Conservation (phyloP, 2,888 invertebrate genomes). For the Fabriciana adippe region DNA sequence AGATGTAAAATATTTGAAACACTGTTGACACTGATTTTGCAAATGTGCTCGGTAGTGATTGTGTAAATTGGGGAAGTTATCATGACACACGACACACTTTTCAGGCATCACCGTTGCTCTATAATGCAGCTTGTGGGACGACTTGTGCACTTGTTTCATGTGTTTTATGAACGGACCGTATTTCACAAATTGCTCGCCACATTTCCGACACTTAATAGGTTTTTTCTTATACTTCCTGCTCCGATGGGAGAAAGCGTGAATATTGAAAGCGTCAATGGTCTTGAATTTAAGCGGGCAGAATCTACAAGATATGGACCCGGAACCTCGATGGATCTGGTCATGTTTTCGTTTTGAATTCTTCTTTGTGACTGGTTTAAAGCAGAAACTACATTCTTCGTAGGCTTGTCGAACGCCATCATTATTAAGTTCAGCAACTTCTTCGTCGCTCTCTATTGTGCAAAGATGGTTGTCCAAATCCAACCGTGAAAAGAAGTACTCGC, state of each 20-base stretch:
- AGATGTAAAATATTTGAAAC: constrained; percentile 73
- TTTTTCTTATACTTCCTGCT: constrained; percentile 72
- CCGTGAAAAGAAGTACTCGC: constrained; percentile 72
- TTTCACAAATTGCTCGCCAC: constrained; percentile 69
- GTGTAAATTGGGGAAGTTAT: constrained; percentile 82
- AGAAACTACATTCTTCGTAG: constrained; percentile 74
- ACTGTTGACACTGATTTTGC: constrained; percentile 78
- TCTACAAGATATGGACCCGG: constrained; percentile 75
- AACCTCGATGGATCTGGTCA: constrained; percentile 65
- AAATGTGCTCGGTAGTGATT: constrained; percentile 84
- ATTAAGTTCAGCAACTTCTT: constrained; percentile 52
- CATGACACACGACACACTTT: constrained; percentile 83
- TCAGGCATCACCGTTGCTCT: constrained; percentile 73
- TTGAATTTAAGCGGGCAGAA: constrained; percentile 76
- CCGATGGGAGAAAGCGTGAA: constrained; percentile 76
- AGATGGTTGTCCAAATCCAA: constrained; percentile 70
- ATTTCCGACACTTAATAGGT: constrained; percentile 72
- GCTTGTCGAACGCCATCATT: constrained; percentile 47
- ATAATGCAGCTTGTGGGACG: constrained; percentile 68
- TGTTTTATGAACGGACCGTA: constrained; percentile 76
- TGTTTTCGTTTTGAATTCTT: constrained; percentile 64
- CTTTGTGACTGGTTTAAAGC: constrained; percentile 73
- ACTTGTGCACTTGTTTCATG: constrained; percentile 68
- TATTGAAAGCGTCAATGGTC: constrained; percentile 75
- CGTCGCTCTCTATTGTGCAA: constrained; percentile 74